Percentiles rank a stretch among this genome's conserved stretches.
phyloP scores from a whole-genome alignment of 2,888 invertebrate genomes.

The Mythimna lalbum region DNA sequence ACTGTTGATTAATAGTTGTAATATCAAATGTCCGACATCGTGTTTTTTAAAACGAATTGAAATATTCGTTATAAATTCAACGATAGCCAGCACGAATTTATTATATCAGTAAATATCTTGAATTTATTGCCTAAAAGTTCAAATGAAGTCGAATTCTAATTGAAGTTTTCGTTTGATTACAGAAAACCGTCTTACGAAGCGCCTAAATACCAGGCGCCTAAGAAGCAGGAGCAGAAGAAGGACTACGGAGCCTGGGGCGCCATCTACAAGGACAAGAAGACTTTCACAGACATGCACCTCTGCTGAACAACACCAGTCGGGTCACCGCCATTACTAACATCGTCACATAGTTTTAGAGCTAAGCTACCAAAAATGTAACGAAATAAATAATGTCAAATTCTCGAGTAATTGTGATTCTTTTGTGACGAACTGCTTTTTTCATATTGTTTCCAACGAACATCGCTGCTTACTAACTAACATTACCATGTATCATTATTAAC shows the following conservation, averaged over 20 bases:
- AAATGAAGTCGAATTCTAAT: conserved; percentile 2
- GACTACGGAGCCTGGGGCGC: conserved; percentile 93
- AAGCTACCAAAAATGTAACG: conserved; percentile 69
- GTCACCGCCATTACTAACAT: conserved; percentile 69
- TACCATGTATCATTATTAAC: conserved; percentile 76
- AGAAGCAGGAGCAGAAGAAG: conserved; percentile 84
- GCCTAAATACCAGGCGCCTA: conserved; percentile 78
- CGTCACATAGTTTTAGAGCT: conserved; percentile 72
- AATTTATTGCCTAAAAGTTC: not conserved
- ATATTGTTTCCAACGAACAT: conserved; percentile 67
- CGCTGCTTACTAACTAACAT: conserved; percentile 68
- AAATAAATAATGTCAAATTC: conserved; percentile 65
- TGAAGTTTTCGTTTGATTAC: conserved; percentile 56
- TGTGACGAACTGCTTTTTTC: conserved; percentile 70
- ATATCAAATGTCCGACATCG: not conserved
- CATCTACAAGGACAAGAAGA: conserved; percentile 93
- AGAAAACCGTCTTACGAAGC: conserved; percentile 77
- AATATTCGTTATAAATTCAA: not conserved
- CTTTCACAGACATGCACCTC: conserved; percentile 93
- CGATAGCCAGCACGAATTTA: not conserved
- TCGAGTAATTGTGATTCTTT: conserved; percentile 62
- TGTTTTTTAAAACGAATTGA: not conserved
- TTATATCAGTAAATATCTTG: not conserved
- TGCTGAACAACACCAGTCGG: conserved; percentile 85
- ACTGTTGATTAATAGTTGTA: not conserved